Evolutionary conservation across 2,888 invertebrate genomes (phyloP).

Genomic region (Cenopis cana): DNA sequence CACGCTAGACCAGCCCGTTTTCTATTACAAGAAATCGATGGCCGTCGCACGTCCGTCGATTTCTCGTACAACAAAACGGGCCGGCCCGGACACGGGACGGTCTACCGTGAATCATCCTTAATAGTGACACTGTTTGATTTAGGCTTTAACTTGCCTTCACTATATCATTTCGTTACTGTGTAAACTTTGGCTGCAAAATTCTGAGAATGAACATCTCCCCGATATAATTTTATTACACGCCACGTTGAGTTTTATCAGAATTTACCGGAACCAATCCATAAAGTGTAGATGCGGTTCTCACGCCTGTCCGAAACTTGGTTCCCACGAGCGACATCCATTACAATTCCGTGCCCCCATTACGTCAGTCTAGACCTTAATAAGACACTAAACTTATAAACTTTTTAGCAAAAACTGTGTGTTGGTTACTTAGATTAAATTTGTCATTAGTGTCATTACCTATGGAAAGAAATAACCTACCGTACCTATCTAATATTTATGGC

Average conservation of each 20-base stretch:
- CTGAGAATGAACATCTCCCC: neutral
- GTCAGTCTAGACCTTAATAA: conserved; percentile 1
- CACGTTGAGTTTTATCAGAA: conserved; percentile 14
- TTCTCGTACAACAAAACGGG: no score
- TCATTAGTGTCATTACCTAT: no score
- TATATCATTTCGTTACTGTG: neutral
- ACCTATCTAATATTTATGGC: no score
- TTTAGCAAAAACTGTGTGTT: neutral
- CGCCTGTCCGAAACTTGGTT: conserved; percentile 24
- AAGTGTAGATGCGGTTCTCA: conserved; percentile 24
- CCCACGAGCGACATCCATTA: conserved; percentile 34
- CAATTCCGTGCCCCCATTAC: conserved; percentile 20
- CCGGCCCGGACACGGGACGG: no score
- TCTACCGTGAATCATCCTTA: no score
- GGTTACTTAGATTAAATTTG: no score
- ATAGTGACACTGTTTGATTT: no score
- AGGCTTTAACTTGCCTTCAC: no score
- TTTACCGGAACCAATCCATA: conserved; percentile 36
- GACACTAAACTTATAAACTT: neutral
- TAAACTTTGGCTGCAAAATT: neutral
- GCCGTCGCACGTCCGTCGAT: no score
- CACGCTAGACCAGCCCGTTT: no score
- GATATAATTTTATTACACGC: neutral
- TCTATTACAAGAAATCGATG: no score
- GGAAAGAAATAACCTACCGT: no score